phyloP scores from a whole-genome alignment of 1,140 invertebrate genomes.

The Whitmania pigra region DNA sequence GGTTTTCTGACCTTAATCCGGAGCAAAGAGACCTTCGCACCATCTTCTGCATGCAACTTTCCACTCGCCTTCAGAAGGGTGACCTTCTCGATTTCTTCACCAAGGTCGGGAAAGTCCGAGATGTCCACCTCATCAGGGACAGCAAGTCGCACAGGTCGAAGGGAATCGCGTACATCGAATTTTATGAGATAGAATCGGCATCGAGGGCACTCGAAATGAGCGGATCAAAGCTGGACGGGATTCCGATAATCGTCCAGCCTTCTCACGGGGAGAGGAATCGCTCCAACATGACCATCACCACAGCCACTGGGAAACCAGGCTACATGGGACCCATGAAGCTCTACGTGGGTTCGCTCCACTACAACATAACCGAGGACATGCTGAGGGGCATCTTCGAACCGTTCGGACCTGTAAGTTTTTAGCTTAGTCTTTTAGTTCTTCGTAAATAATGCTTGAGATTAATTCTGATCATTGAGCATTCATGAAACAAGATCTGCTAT shows the following conservation, averaged over 20 bases:
- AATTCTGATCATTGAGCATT: too few species aligned
- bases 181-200: constrained; percentile 92
- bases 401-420: constrained; percentile 64
- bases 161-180: constrained; percentile 99
- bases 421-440: neutral
- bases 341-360: constrained; percentile 94
- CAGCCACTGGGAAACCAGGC: constrained; percentile 21
- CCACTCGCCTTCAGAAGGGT: constrained; percentile 78
- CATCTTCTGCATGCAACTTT: constrained; percentile 72
- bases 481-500: too few species aligned
- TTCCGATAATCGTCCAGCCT: constrained; percentile 94
- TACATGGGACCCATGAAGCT: constrained; percentile 79
- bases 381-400: constrained; percentile 94
- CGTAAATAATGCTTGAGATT: too few species aligned
- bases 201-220: constrained; percentile 84
- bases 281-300: constrained; percentile 22
- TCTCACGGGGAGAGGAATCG: constrained; percentile 53
- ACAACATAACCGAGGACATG: constrained; percentile 99
- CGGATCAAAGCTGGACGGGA: constrained; percentile 86
- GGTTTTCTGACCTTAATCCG: constrained; percentile 60
- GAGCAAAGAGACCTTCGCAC: constrained; percentile 96
- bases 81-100: constrained; percentile 99
- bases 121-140: constrained; percentile 95
- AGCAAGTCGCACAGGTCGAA: constrained; percentile 97
- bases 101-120: constrained; percentile 88